Percentiles rank a stretch among this genome's conserved stretches.
phyloP scores from a whole-genome alignment of 2,113 vertebrate species.

The Sturnira hondurensis region DNA sequence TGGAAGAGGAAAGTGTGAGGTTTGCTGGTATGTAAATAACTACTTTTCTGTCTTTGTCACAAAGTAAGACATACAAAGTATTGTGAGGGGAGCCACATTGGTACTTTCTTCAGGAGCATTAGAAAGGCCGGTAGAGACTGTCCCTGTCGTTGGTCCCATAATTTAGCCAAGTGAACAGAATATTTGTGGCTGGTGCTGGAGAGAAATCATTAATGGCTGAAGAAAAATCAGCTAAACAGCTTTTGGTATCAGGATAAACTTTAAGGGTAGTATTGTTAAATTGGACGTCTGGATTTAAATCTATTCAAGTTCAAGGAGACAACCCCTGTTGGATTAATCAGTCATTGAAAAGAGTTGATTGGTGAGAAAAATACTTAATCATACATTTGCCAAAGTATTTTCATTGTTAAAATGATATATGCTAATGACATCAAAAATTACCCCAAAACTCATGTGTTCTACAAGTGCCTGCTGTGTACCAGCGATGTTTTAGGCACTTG shows the following conservation, averaged over 20 bases:
- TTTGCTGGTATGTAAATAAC: background rate
- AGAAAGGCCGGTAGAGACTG: background rate
- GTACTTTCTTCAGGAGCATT: background rate
- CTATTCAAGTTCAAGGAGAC: constrained; percentile 4
- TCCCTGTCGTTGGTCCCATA: background rate
- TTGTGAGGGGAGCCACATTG: background rate
- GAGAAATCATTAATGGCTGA: background rate
- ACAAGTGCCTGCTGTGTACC: background rate
- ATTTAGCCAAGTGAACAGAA: background rate
- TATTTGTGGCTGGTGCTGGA: background rate
- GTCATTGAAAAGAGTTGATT: background rate
- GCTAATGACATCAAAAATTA: background rate
- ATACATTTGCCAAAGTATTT: background rate
- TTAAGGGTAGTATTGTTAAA: background rate
- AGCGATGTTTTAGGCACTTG: background rate
- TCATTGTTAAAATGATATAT: background rate
- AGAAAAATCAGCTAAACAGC: background rate
- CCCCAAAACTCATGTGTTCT: background rate
- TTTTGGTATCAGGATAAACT: background rate
- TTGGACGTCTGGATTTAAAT: background rate
- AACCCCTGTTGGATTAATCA: background rate
- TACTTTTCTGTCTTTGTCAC: background rate
- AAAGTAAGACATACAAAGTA: background rate
- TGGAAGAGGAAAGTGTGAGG: background rate
- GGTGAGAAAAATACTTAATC: background rate